phyloP scores from a whole-genome alignment of 2,113 vertebrate species.

The Spizaetus ornatus region DNA sequence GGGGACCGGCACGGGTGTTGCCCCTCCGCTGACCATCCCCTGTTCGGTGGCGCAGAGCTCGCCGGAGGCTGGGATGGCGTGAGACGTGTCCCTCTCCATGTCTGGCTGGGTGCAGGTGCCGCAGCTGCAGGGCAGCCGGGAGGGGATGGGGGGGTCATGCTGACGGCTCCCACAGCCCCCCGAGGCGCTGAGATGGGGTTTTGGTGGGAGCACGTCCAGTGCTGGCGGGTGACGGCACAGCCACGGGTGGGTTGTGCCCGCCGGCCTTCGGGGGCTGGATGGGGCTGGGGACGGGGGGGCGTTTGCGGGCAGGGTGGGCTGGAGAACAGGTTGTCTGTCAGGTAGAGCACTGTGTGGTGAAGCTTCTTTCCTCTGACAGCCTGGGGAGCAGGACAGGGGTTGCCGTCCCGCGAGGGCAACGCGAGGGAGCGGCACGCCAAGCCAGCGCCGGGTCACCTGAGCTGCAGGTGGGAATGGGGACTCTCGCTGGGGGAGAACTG shows the following conservation, averaged over 20 bases:
- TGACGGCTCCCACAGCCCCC: neutral
- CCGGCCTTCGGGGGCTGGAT: neutral
- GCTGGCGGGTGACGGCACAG: neutral
- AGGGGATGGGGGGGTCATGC: no score
- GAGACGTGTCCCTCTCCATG: neutral
- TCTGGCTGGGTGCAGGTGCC: neutral
- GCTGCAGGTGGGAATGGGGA: neutral
- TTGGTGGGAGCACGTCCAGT: neutral
- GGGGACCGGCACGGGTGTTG: neutral
- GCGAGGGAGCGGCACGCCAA: fast-evolving
- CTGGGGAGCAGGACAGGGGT: neutral
- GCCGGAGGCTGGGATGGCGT: fast-evolving
- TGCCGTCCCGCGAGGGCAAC: neutral
- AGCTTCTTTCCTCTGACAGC: neutral
- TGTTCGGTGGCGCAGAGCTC: neutral
- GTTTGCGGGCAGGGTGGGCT: neutral
- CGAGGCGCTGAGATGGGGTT: fast-evolving
- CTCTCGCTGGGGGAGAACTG: neutral
- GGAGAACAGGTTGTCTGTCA: neutral
- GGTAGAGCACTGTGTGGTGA: neutral
- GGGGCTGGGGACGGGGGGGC: no score
- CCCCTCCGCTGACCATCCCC: neutral
- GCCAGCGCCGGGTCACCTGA: no score
- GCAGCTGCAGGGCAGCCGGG: neutral
- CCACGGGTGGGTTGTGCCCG: fast-evolving